phyloP scores from a whole-genome alignment of 1,140 invertebrate species.

The Zaprionus lachaisei region DNA sequence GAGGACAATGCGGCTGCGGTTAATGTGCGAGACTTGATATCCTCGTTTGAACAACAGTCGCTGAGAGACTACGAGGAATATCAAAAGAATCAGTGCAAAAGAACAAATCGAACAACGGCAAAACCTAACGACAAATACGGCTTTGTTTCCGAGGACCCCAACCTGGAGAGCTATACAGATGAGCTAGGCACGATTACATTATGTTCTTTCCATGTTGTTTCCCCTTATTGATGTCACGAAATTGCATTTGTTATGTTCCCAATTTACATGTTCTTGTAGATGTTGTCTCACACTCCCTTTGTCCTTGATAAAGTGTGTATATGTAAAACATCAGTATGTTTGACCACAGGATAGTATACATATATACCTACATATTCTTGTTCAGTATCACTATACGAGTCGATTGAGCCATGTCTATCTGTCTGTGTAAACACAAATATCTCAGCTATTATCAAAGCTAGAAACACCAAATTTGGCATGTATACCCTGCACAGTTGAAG shows the following conservation, averaged over 20 bases:
- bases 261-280: not conserved
- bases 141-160: not conserved
- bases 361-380: no score
- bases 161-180: not conserved
- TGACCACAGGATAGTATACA: no score
- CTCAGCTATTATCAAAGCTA: no score
- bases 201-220: not conserved
- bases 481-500: no score
- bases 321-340: no score
- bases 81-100: not conserved
- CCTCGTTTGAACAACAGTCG: slow-evolving; percentile 85
- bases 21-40: slow-evolving; percentile 88
- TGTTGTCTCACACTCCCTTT: no score
- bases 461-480: no score
- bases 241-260: not conserved
- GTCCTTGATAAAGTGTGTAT: no score
- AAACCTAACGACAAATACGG: not conserved
- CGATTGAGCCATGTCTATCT: no score
- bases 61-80: slow-evolving; percentile 21
- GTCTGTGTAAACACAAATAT: no score
- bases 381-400: no score
- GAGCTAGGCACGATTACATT: not conserved
- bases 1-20: slow-evolving; percentile 83
- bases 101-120: not conserved
- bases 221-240: not conserved